These are phyloP conservation scores for Cephus sareptanus DNA, from an alignment of 2,888 invertebrate genomes.

Conservation along the genomic window DNA sequence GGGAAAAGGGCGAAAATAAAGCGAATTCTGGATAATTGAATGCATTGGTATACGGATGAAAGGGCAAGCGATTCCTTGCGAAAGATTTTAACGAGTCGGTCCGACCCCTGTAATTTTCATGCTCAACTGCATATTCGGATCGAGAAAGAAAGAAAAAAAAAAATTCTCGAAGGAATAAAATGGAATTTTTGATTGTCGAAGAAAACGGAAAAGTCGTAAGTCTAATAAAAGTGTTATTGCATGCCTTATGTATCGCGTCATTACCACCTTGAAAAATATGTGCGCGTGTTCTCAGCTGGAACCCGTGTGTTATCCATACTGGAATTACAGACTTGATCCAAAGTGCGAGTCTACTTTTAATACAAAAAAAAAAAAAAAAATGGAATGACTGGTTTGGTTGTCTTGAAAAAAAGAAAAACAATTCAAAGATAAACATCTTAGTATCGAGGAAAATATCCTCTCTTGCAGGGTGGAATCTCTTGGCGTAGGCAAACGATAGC, in stretches of 20 bases:
- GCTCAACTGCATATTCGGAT: not conserved
- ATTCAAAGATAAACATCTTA: not conserved
- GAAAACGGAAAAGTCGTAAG: not conserved
- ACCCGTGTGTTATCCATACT: not conserved
- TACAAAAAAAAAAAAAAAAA: not conserved
- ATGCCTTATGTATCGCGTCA: not conserved
- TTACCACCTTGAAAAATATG: not conserved
- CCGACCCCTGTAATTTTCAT: not conserved
- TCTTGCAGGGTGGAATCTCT: not conserved
- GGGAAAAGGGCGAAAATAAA: not conserved
- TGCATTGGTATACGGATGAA: not conserved
- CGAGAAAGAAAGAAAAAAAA: not conserved
- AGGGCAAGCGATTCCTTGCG: not conserved
- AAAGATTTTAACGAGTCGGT: not conserved
- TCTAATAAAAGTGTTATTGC: not conserved
- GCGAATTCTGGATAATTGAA: not conserved
- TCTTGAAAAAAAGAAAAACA: not conserved
- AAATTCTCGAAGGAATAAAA: not conserved
- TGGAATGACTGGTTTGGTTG: not conserved
- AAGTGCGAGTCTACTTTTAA: not conserved
- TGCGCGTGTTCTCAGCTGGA: not conserved
- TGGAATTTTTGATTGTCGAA: not conserved
- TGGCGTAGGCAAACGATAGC: conserved; percentile 47
- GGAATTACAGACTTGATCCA: not conserved
- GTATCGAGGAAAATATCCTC: not conserved